These are phyloP conservation scores for Rhinichthys klamathensis DNA, from an alignment of 2,113 vertebrate species.

Conservation along the genomic window DNA sequence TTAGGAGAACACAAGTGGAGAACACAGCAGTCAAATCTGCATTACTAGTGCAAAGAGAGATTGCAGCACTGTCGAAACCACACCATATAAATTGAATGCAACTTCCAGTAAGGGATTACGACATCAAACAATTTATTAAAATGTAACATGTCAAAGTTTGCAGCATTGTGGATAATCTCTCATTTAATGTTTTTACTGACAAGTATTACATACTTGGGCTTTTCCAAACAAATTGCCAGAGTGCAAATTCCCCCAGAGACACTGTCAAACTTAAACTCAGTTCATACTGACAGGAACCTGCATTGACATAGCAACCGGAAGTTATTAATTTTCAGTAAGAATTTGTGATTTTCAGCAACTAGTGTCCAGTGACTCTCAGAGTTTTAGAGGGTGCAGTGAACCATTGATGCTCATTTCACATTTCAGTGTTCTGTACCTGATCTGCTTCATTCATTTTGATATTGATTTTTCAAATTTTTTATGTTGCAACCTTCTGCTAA, in stretches of 20 bases:
- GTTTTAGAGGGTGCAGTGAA: background rate
- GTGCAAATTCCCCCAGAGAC: slow-evolving; percentile 1
- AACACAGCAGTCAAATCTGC: slow-evolving; percentile 19
- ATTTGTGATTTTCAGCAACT: background rate
- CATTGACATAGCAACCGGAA: background rate
- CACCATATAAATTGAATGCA: background rate
- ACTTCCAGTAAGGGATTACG: background rate
- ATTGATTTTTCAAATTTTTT: background rate
- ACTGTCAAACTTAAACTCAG: background rate
- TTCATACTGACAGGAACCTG: background rate
- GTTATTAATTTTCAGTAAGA: background rate
- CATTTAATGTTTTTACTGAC: slow-evolving; percentile 21
- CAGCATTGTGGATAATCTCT: slow-evolving; percentile 4
- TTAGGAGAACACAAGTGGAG: slow-evolving; percentile 1
- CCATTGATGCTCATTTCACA: background rate
- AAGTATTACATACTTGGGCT: slow-evolving; percentile 2
- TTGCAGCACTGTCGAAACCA: background rate
- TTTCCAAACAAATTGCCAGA: background rate
- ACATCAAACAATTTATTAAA: background rate
- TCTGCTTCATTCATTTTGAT: background rate
- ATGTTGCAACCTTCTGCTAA: too few species aligned
- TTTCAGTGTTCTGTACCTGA: background rate
- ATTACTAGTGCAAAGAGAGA: slow-evolving; percentile 6
- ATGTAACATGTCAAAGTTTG: background rate
- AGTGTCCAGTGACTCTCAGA: background rate